Percentiles rank a stretch among this genome's conserved stretches.
These are phyloP conservation scores for Leptinotarsa undecemlineata DNA, from an alignment of 1,140 invertebrate species.

Conservation along the genomic window DNA sequence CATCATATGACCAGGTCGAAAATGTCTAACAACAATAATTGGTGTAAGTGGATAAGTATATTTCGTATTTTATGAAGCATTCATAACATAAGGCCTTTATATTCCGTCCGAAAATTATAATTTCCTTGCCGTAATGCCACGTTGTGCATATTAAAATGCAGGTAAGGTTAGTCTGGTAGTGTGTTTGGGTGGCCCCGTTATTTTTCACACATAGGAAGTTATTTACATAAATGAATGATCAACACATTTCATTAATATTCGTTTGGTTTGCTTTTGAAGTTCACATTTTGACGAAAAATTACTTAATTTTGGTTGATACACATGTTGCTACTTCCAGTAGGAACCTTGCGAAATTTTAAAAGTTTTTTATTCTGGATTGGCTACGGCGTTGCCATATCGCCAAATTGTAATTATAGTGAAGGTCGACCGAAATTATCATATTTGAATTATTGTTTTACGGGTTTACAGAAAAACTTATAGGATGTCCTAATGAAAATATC, in stretches of 20 bases:
- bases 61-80: neutral
- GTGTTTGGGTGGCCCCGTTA: conserved; percentile 27
- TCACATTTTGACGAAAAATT: too few relatives aligned
- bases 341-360: conserved; percentile 26
- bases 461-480: too few relatives aligned
- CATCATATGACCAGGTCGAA: conserved; percentile 19
- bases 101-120: neutral
- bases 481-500: too few relatives aligned
- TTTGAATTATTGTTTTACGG: too few relatives aligned
- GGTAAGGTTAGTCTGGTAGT: conserved; percentile 35
- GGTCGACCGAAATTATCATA: too few relatives aligned
- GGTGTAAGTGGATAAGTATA: conserved; percentile 19
- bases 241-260: too few relatives aligned
- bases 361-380: conserved; percentile 30
- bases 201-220: neutral
- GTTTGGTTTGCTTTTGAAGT: too few relatives aligned
- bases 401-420: too few relatives aligned
- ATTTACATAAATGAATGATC: too few relatives aligned
- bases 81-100: conserved; percentile 23
- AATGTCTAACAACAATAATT: conserved; percentile 27
- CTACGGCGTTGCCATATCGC: neutral
- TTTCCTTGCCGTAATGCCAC: conserved; percentile 37
- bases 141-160: conserved; percentile 33
- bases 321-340: neutral
- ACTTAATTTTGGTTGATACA: neutral